Evolutionary conservation across 1,140 invertebrate genomes (phyloP), one percentile per base, ranked within the genome.

Genomic region (Ctenoplectra terminalis): DNA sequence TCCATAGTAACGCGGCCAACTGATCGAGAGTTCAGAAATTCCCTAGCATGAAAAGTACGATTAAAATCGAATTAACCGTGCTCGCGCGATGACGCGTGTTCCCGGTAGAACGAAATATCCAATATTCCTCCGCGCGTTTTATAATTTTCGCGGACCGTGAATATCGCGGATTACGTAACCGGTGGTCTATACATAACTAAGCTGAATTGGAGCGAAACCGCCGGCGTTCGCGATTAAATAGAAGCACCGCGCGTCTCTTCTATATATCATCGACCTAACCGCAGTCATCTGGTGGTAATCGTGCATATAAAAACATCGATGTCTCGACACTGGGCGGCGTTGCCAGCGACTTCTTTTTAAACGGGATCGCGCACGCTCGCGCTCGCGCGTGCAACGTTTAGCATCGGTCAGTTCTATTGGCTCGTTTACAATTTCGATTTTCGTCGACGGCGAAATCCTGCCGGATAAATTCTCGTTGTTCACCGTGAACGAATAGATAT

Each of bases 171-270:
- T 75, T 76, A 76, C 20, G 48, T 56, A 66, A 76, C 37, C 61
- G 11, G 48, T 1, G 26, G 17, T 64, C 61, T 75, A 75, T 64
- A 75, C 60, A 66, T 66, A 76, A 66, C 61, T 52, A 66, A 43
- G 37, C 37, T 40, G 74, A 76, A 76, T 76, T 66, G 61, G 61
- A 76, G 74, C 61, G 61, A 76, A 76, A 50, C 61, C 74, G 61
- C 43, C 61, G 5, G 34, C 74, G 61, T 54, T 76, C 61, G 50
- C 74, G 50, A 76, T 76, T 66, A 76, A 76, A 66, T 76, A 76
- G 60, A 76, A 43, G 26, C 74, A n/a, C 26, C 37, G 60, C 31
- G 26, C 31, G 29, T 61, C 48, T 63, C 37, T 71, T 66, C 50
- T 72, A 50, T 74, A 37, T 61, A 61, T 60, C 40, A 61, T 1